Evolutionary conservation across 2,888 invertebrate genomes (phyloP).

Genomic region (Acronicta leporina): DNA sequence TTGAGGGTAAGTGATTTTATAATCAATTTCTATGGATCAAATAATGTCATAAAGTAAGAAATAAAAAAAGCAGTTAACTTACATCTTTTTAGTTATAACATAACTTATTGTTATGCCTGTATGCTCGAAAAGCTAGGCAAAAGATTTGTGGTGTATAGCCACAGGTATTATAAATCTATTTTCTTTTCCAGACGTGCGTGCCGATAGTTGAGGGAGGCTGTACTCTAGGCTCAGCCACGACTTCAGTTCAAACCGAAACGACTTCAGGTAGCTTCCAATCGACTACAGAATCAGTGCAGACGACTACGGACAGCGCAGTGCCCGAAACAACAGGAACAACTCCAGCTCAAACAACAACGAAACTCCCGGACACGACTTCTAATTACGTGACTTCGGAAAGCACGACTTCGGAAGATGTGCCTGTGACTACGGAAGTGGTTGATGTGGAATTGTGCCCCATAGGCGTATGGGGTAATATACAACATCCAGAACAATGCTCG

Average conservation of each 20-base stretch:
- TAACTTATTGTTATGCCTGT: no score
- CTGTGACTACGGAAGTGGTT: neutral
- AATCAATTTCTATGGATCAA: no score
- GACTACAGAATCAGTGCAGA: conserved; percentile 21
- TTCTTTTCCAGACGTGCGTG: conserved; percentile 25
- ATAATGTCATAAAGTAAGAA: no score
- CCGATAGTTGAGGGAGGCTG: conserved; percentile 47
- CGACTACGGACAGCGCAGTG: conserved; percentile 17
- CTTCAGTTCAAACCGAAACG: conserved; percentile 11
- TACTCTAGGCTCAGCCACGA: conserved; percentile 23
- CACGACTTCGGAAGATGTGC: neutral
- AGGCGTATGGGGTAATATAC: conserved; percentile 34
- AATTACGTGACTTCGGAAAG: conserved; percentile 1
- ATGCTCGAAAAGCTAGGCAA: no score
- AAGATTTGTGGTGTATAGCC: no score
- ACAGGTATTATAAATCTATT: no score
- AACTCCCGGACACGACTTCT: conserved; percentile 9
- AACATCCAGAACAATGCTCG: conserved; percentile 26
- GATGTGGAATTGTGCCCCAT: conserved; percentile 26
- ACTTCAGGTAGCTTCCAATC: conserved; percentile 28
- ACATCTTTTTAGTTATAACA: no score
- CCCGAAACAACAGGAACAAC: neutral
- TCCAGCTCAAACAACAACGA: neutral
- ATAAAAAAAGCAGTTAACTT: no score
- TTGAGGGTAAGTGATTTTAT: conserved; percentile 29